Base-by-base conservation (phyloP, 2,888 invertebrate genomes). In the Epistrophe eligans region DNA sequence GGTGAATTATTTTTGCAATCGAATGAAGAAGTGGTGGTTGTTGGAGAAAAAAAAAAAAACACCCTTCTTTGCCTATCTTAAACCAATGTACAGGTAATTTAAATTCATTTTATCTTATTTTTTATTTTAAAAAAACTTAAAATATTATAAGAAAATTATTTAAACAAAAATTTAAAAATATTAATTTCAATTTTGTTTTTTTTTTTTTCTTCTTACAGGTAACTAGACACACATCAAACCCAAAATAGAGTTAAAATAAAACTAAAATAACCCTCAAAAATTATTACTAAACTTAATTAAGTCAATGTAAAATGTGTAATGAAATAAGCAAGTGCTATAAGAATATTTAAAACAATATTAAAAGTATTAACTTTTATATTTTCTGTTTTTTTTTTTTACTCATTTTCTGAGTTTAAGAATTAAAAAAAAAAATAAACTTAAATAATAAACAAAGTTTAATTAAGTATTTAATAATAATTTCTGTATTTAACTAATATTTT, bases 1-100 rank as follows among this genome's bases (percentile, higher is more conserved):
- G 55, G 38, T 40, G 62, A 15, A 43, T 45, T 17, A 17, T 24
- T 85, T 89, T 62, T 89, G 91, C 91, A 91, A 91, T 89, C 89
- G 90, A 88, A 83, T 85, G 62, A 82, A 82, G 83, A 64, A 48
- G 55, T 71, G 48, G 17, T 35, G 66, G 43, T 5, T 43, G 4
- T 0, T 1, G 5, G 57, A 38, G 11, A 13, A 74, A n/a, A 35
- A 24, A 24, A 24, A 24, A 24, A 24, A 24, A 9, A 58, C 17
- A 38, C 88, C 77, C 67, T 88, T 62, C 73, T 77, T 45, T 17
- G 74, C 43, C 58, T 80, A 79, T 77, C 32, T 66, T 50, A 64
- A 82, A 77, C 50, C 13, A 76, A n/a, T 88, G 85, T 88, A 84
- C 88, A 89, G 88, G 88, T 89, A 6, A 67, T 79, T 71, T 11